Evolutionary conservation across 1,140 invertebrate genomes (phyloP).

Genomic region (Heterodera schachtii): DNA sequence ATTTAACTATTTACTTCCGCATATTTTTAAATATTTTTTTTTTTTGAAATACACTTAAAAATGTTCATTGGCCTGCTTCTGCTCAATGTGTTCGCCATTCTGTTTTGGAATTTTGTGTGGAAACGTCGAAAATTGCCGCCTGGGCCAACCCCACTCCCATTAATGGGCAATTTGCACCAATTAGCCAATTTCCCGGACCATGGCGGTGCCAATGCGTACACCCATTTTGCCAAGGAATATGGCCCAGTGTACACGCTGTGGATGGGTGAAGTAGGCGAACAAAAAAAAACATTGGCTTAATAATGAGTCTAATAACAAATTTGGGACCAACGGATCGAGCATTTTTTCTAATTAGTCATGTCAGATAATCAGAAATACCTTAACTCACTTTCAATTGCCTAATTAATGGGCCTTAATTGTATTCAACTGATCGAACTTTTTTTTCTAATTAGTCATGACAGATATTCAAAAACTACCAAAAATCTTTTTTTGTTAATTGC

Average conservation of each 20-base stretch:
- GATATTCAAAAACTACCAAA: too few relatives aligned
- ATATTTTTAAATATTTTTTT: background rate
- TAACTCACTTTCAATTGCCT: too few relatives aligned
- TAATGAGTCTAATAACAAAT: background rate
- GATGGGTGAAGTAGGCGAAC: conserved; percentile 12
- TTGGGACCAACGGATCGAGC: background rate
- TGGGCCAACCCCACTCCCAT: conserved; percentile 8
- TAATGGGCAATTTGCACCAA: conserved; percentile 17
- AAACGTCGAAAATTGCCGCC: conserved; percentile 24
- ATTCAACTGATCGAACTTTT: too few relatives aligned
- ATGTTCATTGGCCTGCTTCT: conserved; percentile 16
- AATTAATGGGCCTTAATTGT: too few relatives aligned
- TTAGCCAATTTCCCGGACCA: background rate
- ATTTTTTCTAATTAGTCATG: background rate
- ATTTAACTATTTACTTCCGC: too few relatives aligned
- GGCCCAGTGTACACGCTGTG: conserved; percentile 28
- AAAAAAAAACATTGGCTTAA: background rate
- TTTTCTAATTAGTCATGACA: too few relatives aligned
- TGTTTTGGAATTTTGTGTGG: conserved; percentile 30
- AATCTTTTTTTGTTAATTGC: too few relatives aligned
- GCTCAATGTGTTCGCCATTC: conserved; percentile 21
- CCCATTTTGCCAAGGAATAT: conserved; percentile 17
- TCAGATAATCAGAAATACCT: too few relatives aligned
- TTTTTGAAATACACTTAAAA: too few relatives aligned
- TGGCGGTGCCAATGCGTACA: conserved; percentile 11